Base-by-base conservation (phyloP, 2,888 invertebrate genomes). In the Chirona hameri region DNA sequence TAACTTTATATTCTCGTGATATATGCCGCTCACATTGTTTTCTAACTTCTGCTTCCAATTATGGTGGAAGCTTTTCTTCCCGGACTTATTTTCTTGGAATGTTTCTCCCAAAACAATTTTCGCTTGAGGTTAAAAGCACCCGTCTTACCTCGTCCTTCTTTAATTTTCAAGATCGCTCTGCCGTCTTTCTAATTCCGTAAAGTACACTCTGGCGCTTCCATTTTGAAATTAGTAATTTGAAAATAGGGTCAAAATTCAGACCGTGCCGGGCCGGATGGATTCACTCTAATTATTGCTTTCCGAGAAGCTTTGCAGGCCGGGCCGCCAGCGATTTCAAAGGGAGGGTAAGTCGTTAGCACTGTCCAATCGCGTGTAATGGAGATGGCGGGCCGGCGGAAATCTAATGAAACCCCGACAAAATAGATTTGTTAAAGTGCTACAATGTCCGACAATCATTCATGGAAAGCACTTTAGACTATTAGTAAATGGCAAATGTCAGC, bases 221-320 rank as follows among this genome's bases (percentile, higher is more conserved):
- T 76, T 76, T 76, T 76, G 76, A 76, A 76, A 76, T 76, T 76
- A 76, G 46, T 27, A 76, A 76, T 39, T 76, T 46, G 76, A 27
- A 76, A 76, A 76, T 76, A 76, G 76, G 76, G 39, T 46, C 39
- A 76, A 72, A 76, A 76, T 46, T 46, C 76, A 46, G 46, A 15
- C 46, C 7, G 76, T 24, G 24, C 24, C 76, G 24, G 76, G 15
- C 24, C 7, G 46, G 76, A 39, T 21, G 46, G 76, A 76, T 46
- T 76, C 76, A 76, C 76, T 76, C 76, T 76, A 76, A 76, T 76
- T 46, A 76, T 76, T 24, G 76, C 76, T 27, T 76, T 76, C 76
- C 39, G 24, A 24, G 76, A 76, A 76, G 39, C 76, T 76, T 46
- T n/a, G 39, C 39, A 39, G 31, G 31, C 31, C 31, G 60, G 24